Conservation (phyloP, 2,888 invertebrate species). For the Uloborus plumipes region DNA sequence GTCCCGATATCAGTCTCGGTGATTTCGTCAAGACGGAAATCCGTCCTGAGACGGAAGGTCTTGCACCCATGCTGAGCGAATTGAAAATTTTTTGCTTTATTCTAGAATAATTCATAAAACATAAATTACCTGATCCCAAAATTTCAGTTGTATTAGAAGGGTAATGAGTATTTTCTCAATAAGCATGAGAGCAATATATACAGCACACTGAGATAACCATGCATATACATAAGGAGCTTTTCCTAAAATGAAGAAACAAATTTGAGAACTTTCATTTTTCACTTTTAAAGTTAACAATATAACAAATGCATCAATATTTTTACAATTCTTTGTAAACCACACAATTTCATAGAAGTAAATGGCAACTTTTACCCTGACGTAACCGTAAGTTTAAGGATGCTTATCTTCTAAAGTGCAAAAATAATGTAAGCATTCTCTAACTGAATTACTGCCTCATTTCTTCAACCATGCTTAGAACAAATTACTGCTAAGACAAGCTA, state of each 20-base stretch:
- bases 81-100: too few species aligned
- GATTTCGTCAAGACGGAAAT: too few species aligned
- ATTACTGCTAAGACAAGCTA: too few species aligned
- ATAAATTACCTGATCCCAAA: slow-evolving; percentile 75
- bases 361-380: too few species aligned
- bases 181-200: slow-evolving; percentile 80
- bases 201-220: slow-evolving; percentile 80
- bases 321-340: neutral
- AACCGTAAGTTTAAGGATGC: too few species aligned
- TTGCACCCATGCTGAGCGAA: too few species aligned
- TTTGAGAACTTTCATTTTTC: neutral
- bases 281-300: neutral
- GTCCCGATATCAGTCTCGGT: too few species aligned
- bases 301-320: neutral
- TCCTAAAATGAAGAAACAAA: slow-evolving; percentile 72
- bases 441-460: too few species aligned
- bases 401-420: too few species aligned
- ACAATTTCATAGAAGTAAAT: neutral
- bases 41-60: too few species aligned
- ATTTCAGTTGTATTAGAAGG: slow-evolving; percentile 78
- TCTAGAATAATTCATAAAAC: neutral
- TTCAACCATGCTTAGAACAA: too few species aligned
- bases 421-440: too few species aligned
- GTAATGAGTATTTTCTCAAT: slow-evolving; percentile 80
- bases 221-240: slow-evolving; percentile 79